Conservation (phyloP, 2,888 invertebrate species). For the Steinernema carpocapsae region DNA sequence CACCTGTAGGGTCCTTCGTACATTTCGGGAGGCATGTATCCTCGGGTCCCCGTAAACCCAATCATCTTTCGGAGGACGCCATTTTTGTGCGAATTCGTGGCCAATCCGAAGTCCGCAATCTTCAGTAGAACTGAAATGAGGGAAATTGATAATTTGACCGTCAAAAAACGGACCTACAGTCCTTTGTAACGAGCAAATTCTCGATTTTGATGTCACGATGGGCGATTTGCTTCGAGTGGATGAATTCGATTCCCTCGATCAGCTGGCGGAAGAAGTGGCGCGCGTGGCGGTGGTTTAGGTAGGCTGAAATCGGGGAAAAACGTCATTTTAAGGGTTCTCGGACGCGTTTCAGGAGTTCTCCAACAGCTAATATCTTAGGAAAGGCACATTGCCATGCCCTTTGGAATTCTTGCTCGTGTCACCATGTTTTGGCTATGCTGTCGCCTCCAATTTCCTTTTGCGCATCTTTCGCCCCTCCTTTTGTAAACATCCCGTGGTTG, state of each 20-base stretch:
- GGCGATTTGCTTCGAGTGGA: conserved; percentile 79
- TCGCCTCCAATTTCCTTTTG: too few relatives aligned
- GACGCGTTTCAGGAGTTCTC: too few relatives aligned
- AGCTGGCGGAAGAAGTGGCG: conserved; percentile 81
- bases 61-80: conserved; percentile 72
- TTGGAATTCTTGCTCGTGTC: too few relatives aligned
- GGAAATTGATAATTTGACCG: neutral
- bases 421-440: too few relatives aligned
- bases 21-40: conserved; percentile 88
- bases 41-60: conserved; percentile 78
- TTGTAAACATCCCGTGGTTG: too few relatives aligned
- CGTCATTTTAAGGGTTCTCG: too few relatives aligned
- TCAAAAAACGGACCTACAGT: conserved; percentile 70
- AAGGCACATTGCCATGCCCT: too few relatives aligned
- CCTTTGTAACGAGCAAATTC: conserved; percentile 85
- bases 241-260: conserved; percentile 83
- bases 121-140: conserved; percentile 78
- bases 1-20: conserved; percentile 46
- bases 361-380: too few relatives aligned
- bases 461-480: too few relatives aligned
- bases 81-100: conserved; percentile 76
- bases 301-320: neutral
- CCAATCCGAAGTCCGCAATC: conserved; percentile 96
- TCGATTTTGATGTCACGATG: conserved; percentile 97
- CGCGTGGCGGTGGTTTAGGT: conserved; percentile 26